These are phyloP conservation scores for Polypterus senegalus DNA, from an alignment of 2,113 vertebrate genomes.

Conservation along the genomic window DNA sequence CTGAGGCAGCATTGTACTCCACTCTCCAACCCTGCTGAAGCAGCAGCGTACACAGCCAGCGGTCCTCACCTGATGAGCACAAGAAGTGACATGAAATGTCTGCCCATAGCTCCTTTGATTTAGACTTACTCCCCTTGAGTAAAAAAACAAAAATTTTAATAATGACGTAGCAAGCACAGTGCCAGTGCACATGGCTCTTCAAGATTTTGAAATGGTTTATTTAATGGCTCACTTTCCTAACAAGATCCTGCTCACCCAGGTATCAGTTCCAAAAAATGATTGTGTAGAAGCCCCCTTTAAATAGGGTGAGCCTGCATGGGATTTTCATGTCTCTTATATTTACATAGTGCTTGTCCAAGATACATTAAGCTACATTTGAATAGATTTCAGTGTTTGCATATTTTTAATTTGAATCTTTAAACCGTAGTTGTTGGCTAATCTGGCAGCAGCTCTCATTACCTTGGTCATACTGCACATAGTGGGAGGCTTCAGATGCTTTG, in stretches of 20 bases:
- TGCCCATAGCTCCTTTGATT: conserved; percentile 19
- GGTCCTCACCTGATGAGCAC: conserved; percentile 46
- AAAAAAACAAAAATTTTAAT: conserved; percentile 4
- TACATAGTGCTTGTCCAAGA: too few species aligned
- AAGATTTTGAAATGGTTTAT: background rate
- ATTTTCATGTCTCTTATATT: too few species aligned
- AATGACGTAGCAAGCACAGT: conserved; percentile 7
- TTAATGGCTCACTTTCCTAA: too few species aligned
- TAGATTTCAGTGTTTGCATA: too few species aligned
- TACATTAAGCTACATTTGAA: too few species aligned
- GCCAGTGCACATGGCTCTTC: conserved; percentile 21
- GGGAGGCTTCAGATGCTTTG: conserved; percentile 5
- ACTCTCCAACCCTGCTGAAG: conserved; percentile 55
- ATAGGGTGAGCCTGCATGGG: too few species aligned
- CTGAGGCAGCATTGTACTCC: conserved; percentile 50
- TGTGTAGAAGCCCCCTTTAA: too few species aligned
- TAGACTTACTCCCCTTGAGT: conserved; percentile 21
- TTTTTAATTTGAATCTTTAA: too few species aligned
- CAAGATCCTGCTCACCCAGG: too few species aligned
- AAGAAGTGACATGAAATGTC: conserved; percentile 18
- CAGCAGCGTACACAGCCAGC: conserved; percentile 51
- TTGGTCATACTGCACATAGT: background rate
- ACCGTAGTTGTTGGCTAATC: too few species aligned
- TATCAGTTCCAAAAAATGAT: too few species aligned
- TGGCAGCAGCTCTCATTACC: background rate